Evolutionary conservation across 1,140 invertebrate genomes (phyloP).

Genomic region (Tetranychus cinnabarinus): DNA sequence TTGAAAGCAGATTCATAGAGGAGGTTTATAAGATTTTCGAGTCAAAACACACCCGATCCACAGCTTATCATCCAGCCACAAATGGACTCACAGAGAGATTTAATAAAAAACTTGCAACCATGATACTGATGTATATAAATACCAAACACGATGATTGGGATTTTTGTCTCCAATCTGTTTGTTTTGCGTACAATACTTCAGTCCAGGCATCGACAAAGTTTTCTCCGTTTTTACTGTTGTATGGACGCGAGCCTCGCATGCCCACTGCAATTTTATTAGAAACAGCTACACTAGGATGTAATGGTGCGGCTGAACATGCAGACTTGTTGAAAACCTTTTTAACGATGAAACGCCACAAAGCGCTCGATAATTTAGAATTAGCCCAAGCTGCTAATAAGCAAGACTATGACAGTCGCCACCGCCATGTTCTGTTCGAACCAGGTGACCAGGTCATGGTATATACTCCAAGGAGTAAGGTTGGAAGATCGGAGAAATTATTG

Average conservation of each 20-base stretch:
- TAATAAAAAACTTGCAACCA: slow-evolving; percentile 13
- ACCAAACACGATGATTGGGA: slow-evolving; percentile 15
- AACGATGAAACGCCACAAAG: not conserved
- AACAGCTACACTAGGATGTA: not conserved
- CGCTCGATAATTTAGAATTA: not conserved
- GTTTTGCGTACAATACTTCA: slow-evolving; percentile 5
- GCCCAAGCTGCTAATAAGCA: not conserved
- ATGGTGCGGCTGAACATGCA: not conserved
- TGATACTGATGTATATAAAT: slow-evolving; percentile 15
- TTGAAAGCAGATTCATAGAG: not conserved
- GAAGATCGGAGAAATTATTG: not conserved
- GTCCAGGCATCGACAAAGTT: slow-evolving; percentile 11
- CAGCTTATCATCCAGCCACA: slow-evolving; percentile 10
- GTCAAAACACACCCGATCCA: slow-evolving; percentile 11
- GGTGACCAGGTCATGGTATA: not conserved
- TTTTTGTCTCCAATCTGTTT: too few species aligned
- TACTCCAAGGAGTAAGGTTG: not conserved
- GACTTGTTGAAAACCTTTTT: not conserved
- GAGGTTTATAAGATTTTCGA: not conserved
- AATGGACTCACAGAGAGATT: slow-evolving; percentile 14
- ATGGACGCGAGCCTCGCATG: slow-evolving; percentile 12
- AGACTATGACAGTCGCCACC: not conserved
- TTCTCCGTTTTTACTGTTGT: slow-evolving; percentile 13
- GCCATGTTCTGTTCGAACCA: not conserved
- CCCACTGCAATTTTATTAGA: too few species aligned